Conservation (phyloP, 2,888 invertebrate genomes). For the Gandaritis pyraliata region DNA sequence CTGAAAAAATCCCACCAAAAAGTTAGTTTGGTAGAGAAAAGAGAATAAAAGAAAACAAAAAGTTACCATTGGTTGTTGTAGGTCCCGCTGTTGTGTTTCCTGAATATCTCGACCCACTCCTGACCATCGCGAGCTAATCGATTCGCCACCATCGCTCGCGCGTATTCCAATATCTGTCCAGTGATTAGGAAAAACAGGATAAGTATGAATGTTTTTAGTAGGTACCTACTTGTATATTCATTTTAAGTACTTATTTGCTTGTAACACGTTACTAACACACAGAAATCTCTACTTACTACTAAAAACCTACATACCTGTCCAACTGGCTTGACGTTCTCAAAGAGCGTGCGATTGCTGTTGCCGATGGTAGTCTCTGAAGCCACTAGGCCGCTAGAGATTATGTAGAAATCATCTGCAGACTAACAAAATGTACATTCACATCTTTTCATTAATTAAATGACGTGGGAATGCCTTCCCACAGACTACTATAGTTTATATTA, state of each 20-base stretch:
- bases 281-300: too few species aligned
- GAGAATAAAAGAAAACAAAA: background rate
- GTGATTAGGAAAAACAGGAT: too few species aligned
- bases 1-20: too few species aligned
- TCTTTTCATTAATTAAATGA: background rate
- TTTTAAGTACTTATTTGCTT: too few species aligned
- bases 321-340: conserved; percentile 78
- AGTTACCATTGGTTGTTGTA: conserved; percentile 90
- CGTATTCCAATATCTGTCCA: conserved; percentile 83
- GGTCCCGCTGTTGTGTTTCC: conserved; percentile 87
- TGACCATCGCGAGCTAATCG: conserved; percentile 84
- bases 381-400: conserved; percentile 85
- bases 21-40: too few species aligned
- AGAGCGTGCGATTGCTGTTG: conserved; percentile 86
- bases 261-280: too few species aligned
- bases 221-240: too few species aligned
- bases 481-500: too few species aligned
- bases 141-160: conserved; percentile 87
- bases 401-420: conserved; percentile 87
- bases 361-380: conserved; percentile 88
- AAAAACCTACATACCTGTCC: conserved; percentile 62
- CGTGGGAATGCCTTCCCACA: too few species aligned
- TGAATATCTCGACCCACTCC: conserved; percentile 85
- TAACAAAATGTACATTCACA: conserved; percentile 42
- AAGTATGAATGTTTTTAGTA: too few species aligned